A percentile compares a stretch with the other conserved stretches of the same genome.
Conservation (phyloP, 2,113 vertebrate species). For the Terrapene triunguis region DNA sequence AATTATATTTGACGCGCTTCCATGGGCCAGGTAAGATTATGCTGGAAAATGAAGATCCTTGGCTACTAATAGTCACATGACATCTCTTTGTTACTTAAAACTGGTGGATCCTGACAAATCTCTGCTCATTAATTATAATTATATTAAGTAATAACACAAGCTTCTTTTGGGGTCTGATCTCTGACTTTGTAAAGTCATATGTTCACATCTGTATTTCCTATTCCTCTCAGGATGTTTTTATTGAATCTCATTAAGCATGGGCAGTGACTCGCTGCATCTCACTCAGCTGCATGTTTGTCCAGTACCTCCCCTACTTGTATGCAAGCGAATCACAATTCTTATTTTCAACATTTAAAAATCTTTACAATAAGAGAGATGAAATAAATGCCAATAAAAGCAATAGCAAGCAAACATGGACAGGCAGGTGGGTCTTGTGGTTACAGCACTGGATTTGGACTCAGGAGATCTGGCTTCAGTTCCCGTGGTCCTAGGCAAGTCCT, state of each 20-base stretch:
- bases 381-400: background rate
- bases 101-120: constrained; percentile 22
- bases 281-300: background rate
- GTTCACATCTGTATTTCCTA: background rate
- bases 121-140: constrained; percentile 30
- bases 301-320: background rate
- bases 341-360: background rate
- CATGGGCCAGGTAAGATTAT: background rate
- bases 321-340: background rate
- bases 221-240: background rate
- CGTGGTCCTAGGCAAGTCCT: background rate
- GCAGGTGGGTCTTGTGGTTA: background rate
- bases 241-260: background rate
- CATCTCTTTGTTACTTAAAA: background rate
- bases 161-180: background rate
- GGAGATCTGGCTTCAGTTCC: background rate
- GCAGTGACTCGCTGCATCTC: background rate
- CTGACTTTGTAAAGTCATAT: background rate
- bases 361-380: background rate
- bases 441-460: background rate
- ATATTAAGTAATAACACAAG: constrained; percentile 1
- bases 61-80: background rate
- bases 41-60: background rate
- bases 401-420: background rate
- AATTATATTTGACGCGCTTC: background rate